A percentile compares a stretch with the other conserved stretches of the same genome.
Evolutionary conservation across 2,113 vertebrate species (phyloP).

Genomic region (Aramus guarauna): DNA sequence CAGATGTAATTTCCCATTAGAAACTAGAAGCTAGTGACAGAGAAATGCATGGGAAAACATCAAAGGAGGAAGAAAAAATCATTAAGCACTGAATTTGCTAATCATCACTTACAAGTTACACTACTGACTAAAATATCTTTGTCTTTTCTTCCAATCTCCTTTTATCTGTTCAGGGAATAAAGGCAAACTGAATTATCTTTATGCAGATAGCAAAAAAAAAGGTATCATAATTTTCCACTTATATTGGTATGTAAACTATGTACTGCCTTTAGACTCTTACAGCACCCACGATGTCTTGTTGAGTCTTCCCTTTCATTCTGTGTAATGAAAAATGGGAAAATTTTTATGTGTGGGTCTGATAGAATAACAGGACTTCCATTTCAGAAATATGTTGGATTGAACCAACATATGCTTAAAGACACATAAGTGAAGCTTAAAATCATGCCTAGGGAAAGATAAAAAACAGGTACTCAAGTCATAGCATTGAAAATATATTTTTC

Average conservation of each 20-base stretch:
- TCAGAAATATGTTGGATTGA: not conserved
- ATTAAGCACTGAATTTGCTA: slow-evolving; percentile 33
- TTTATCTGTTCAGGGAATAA: not conserved
- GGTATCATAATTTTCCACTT: not conserved
- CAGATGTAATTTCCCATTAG: not conserved
- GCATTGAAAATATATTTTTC: not conserved
- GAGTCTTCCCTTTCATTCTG: not conserved
- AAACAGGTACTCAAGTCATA: not conserved
- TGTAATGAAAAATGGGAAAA: not conserved
- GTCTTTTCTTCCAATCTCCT: not conserved
- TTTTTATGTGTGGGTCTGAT: not conserved
- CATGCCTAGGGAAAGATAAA: not conserved
- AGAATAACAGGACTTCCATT: not conserved
- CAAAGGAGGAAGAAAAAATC: slow-evolving; percentile 26
- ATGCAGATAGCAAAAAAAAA: not conserved
- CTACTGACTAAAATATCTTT: not conserved
- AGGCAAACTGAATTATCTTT: not conserved
- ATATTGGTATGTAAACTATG: not conserved
- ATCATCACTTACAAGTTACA: slow-evolving; percentile 9
- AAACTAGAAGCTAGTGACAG: not conserved
- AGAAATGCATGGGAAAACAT: not conserved
- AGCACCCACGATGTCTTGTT: not conserved
- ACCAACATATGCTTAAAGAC: not conserved
- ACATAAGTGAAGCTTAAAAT: not conserved
- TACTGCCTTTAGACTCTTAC: not conserved